Evolutionary conservation across 2,888 invertebrate genomes (phyloP), one percentile per base, ranked within the genome.

Genomic region (Orthosia cruda): DNA sequence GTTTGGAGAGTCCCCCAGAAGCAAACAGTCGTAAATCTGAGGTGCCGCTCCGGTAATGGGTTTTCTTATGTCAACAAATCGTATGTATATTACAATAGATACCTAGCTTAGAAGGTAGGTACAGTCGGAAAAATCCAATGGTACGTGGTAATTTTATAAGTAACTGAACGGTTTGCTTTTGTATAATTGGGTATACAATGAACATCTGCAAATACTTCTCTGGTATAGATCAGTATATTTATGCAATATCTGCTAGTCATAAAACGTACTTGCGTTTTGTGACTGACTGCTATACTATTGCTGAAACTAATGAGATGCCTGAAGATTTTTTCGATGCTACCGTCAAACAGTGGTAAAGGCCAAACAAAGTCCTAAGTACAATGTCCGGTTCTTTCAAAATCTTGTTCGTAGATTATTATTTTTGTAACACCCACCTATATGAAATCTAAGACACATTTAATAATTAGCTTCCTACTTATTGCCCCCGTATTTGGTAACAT

Each of bases 1-100:
- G 87, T 90, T 89, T 86, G 69, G 76, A 78, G 82, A 80, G 80
- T 74, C 77, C 79, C 87, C 79, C 71, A 83, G 89, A 84, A 88
- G 91, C 90, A 93, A 93, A 94, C 93, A 93, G 91, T 91, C 92
- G 92, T 94, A 93, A 94, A 94, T 92, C 92, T 92, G 90, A 91
- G 88, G 91, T 89, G 88, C 88, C 90, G 90, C 90, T 90, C 82
- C 89, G 83, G 91, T 93, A 93, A 94, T 93, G 92, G 92, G 91
- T 92, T 93, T 93, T 91, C 93, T 93, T 91, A 87, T 93, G 92
- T 93, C 93, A 93, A 94, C 94, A 93, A 89, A 90, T 91, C 90
- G 88, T 85, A 88, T 84, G 85, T 89, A 81, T 74, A 85, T 85
- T 82, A 84, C 87, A 85, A 84, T 86, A 84, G 87, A 71, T 78